Evolutionary conservation across 1,140 invertebrate genomes (phyloP).

Genomic region (Sarcophaga bullata): DNA sequence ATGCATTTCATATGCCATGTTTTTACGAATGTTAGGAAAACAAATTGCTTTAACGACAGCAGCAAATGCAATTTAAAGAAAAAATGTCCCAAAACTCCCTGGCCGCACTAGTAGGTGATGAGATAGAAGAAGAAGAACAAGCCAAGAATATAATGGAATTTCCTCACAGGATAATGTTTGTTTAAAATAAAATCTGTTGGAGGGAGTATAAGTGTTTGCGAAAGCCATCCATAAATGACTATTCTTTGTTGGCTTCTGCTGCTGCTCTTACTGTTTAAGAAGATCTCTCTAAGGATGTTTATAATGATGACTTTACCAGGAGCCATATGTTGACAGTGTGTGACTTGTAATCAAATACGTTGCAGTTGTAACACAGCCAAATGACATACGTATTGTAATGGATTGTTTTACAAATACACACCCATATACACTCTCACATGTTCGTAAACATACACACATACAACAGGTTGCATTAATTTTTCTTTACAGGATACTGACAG

Average conservation of each 20-base stretch:
- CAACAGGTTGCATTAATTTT: background rate
- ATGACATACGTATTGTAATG: conserved; percentile 1
- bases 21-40: conserved; percentile 8
- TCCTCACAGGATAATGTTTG: background rate
- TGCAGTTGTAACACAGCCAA: background rate
- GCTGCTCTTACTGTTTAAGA: background rate
- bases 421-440: background rate
- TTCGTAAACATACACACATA: background rate
- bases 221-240: background rate
- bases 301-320: conserved; percentile 35
- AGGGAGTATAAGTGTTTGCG: background rate
- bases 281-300: conserved; percentile 20
- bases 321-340: conserved; percentile 39
- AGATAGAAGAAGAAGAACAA: background rate
- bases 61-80: conserved; percentile 36
- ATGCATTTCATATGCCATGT: conserved; percentile 16
- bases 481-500: conserved; percentile 32
- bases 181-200: background rate
- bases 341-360: conserved; percentile 6
- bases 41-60: conserved; percentile 38
- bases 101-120: background rate
- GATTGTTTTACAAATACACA: conserved; percentile 16
- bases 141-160: background rate
- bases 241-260: background rate
- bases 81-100: background rate